Conservation (phyloP, 2,888 invertebrate genomes). For the Metopia argyrocephala region DNA sequence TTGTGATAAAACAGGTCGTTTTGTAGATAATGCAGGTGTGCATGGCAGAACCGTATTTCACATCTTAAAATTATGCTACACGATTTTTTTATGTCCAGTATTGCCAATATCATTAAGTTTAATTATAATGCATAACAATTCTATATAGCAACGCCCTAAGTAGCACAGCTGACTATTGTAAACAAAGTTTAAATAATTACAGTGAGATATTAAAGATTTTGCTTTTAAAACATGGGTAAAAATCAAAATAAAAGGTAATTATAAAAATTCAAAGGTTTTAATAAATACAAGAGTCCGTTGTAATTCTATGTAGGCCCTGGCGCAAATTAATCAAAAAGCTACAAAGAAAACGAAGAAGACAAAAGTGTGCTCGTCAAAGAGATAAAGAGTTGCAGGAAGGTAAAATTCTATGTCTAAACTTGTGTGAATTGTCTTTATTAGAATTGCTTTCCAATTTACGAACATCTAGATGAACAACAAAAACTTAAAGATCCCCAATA, state of each 20-base stretch:
- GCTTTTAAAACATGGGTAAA: constrained; percentile 15
- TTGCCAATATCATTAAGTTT: not conserved
- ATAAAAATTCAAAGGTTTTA: not conserved
- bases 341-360: constrained; percentile 84
- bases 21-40: no score
- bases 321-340: constrained; percentile 86
- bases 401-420: constrained; percentile 67
- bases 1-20: no score
- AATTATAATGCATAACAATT: not conserved
- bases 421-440: not conserved
- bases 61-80: no score
- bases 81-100: no score
- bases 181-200: not conserved
- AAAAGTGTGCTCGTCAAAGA: constrained; percentile 81
- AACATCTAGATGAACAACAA: constrained; percentile 76
- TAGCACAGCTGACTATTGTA: constrained; percentile 14
- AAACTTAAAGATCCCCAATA: constrained; percentile 79
- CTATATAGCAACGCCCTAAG: not conserved
- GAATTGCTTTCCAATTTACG: constrained; percentile 55
- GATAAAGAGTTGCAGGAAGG: constrained; percentile 79
- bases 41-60: not conserved
- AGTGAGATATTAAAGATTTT: not conserved
- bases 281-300: not conserved
- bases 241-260: constrained; percentile 44
- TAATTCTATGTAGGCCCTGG: constrained; percentile 80